Evolutionary conservation across 2,113 vertebrate genomes (phyloP), one percentile per base, ranked within the genome.

Genomic region (Phrynocephalus versicolor): DNA sequence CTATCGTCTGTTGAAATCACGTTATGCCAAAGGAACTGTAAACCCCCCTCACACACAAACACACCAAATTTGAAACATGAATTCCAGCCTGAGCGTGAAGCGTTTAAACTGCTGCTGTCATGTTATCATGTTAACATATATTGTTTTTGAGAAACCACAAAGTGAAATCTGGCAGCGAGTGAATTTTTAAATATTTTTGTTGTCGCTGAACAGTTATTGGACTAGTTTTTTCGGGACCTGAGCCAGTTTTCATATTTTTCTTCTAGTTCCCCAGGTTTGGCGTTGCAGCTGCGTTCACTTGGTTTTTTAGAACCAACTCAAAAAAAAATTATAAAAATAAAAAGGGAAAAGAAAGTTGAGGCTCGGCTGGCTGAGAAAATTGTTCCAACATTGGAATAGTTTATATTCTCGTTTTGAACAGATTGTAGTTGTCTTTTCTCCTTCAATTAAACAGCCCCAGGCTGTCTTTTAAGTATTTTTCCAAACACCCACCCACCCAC

Each of bases 191-290:
- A 81, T 91, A 84, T 86, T 92, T 91, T 83, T 91, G 65, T 89
- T 91, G 92, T 92, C 30, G 57, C 83, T 91, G 33, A 80, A 69
- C 83, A 90, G 69, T 92, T 94, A 92, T 88, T 88, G 86, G 88
- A 90, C 88, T 93, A 94, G 79, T 83, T 83, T 88, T 85, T 90
- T n/a, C n/a, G 82, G 89, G 91, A 91, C 89, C 15, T 79, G 86
- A 70, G 89, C 83, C 91, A 92, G 79, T 72, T 91, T 95, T 94
- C 81, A 90, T 90, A 60, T 88, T 89, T 88, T 33, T 69, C 89
- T 94, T 95, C 81, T 89, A 92, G 82, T 87, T 90, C 91, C n/a
- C 80, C 39, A 25, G 87, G 67, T 79, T 93, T 94, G 91, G 67
- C 81, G 94, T 3, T 64, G 84, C 69, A 73, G 77, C 84, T 85